Conservation (phyloP, 2,888 invertebrate genomes). For the Sipha maydis region DNA sequence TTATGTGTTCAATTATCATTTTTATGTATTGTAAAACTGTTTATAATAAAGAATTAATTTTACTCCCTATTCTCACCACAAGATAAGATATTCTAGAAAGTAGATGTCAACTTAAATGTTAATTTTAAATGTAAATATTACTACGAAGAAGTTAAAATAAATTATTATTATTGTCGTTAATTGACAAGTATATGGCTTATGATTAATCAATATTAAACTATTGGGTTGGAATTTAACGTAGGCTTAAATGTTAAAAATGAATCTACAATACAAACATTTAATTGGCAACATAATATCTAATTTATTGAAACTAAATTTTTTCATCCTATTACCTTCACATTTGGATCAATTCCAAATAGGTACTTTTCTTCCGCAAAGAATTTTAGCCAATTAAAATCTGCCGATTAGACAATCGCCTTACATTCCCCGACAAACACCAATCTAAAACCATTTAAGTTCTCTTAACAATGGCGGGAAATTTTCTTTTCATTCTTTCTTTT, state of each 20-base stretch:
- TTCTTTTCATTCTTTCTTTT: conserved; percentile 27
- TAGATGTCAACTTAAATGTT: too few relatives aligned
- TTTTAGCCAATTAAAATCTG: conserved; percentile 58
- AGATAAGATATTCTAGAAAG: too few relatives aligned
- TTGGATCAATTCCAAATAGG: conserved; percentile 50
- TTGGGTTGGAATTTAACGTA: not conserved
- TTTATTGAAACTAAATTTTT: conserved; percentile 34
- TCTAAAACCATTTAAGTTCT: conserved; percentile 49
- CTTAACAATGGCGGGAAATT: conserved; percentile 50
- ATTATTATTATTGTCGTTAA: too few relatives aligned
- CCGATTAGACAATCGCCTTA: conserved; percentile 53
- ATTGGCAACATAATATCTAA: conserved; percentile 19
- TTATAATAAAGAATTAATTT: too few relatives aligned
- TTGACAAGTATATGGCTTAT: not conserved
- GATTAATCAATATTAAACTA: not conserved
- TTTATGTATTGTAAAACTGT: too few relatives aligned
- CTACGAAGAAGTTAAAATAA: too few relatives aligned
- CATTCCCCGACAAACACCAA: conserved; percentile 51
- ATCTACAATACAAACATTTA: conserved; percentile 6
- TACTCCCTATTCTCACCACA: too few relatives aligned
- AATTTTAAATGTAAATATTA: too few relatives aligned
- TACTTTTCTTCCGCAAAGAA: conserved; percentile 42
- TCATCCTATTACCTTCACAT: conserved; percentile 39
- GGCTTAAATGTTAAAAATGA: not conserved
- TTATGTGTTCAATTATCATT: too few relatives aligned